Evolutionary conservation across 2,113 vertebrate species (phyloP).

Genomic region (Lepus europaeus): DNA sequence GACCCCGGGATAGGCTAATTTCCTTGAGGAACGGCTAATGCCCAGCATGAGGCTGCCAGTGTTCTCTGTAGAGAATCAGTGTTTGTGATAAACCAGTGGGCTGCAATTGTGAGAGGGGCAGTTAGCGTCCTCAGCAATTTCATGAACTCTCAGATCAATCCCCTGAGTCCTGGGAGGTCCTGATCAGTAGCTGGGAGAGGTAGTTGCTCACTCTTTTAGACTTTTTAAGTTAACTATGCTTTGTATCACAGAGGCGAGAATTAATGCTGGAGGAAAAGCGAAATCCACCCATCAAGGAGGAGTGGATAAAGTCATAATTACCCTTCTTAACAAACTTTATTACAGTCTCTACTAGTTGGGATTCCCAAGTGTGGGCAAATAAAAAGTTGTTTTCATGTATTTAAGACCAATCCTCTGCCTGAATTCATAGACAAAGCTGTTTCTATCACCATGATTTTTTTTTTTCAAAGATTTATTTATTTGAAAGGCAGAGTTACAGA

Average conservation of each 20-base stretch:
- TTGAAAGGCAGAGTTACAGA: too few relatives aligned
- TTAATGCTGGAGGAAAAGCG: constrained; percentile 4
- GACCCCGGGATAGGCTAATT: constrained; percentile 31
- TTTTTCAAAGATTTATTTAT: neutral
- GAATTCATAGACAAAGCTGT: neutral
- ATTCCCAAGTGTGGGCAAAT: neutral
- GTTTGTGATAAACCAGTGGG: neutral
- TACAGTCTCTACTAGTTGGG: neutral
- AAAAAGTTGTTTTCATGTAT: constrained; percentile 9
- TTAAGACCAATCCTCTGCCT: constrained; percentile 25
- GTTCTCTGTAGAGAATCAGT: neutral
- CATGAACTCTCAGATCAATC: constrained; percentile 3
- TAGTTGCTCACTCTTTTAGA: neutral
- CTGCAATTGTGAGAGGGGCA: neutral
- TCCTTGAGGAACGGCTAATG: neutral
- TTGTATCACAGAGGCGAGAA: neutral
- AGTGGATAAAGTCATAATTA: neutral
- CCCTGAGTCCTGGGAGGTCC: constrained; percentile 8
- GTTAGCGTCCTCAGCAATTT: neutral
- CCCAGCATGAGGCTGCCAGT: neutral
- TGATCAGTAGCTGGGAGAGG: constrained; percentile 6
- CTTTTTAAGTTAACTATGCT: neutral
- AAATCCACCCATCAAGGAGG: constrained; percentile 13
- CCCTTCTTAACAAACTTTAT: constrained; percentile 13
- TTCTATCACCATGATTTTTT: neutral